Evolutionary conservation across 2,888 invertebrate species (phyloP), one percentile per base, ranked within the genome.

Genomic region (Incurvaria masculella): DNA sequence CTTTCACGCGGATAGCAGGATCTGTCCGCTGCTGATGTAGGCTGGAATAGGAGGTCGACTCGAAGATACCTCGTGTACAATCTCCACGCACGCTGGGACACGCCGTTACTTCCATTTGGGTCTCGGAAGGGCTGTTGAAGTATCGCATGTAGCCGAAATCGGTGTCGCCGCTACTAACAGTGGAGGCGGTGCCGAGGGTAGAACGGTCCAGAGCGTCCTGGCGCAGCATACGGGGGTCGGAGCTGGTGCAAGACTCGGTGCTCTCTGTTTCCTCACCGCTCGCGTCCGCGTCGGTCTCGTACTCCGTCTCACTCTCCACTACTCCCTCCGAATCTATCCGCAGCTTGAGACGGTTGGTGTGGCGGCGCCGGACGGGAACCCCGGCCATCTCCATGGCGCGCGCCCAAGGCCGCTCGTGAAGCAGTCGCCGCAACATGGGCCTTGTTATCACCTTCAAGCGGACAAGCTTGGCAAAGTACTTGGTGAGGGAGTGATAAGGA

Each of bases 401-500:
- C 17, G 68, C 78, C 74, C 79, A 78, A 1, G 79, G 68, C 53
- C 74, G 74, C 57, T 82, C 80, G 56, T 92, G 91, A 44, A 92
- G 73, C 45, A 92, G 74, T 61, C 86, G 83, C 65, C 90, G 88
- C 49, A 92, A 76, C 63, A 91, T 80, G 60, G 84, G 82, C 51
- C 86, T 79, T 11, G 85, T 85, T 52, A 92, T 85, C 14, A 86
- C 72, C 62, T 86, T 88, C 64, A 83, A 82, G 64, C 85, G 85
- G 27, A 91, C 88, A 49, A 89, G 81, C 61, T 84, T 83, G 53
- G 87, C 86, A 65, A 89, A 91, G 68, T 86, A 86, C 64, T 86
- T 86, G 41, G 88, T 89, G 53, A 92, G 80, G 54, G 86, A 86
- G 56, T 87, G 84, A 68, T 89, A 91, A 21, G 91, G 91, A 45